A percentile compares a stretch with the other conserved stretches of the same genome.
Conservation (phyloP, 2,888 invertebrate genomes). For the Venustoraphidia nigricollis region DNA sequence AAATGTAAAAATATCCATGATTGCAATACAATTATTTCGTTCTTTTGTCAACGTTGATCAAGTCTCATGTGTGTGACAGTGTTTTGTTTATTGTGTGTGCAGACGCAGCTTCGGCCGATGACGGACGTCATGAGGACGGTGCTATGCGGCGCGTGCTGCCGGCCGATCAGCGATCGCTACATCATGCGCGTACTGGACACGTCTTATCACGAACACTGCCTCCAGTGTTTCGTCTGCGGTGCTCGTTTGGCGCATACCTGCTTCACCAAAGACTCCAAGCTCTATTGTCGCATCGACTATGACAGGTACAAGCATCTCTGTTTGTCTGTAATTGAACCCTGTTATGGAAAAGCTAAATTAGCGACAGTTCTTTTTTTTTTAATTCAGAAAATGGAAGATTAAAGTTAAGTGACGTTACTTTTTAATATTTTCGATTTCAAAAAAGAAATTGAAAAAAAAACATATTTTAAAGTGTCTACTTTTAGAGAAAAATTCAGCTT, state of each 20-base stretch:
- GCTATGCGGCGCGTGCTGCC: slow-evolving; percentile 51
- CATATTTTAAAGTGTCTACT: no score
- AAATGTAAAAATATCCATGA: no score
- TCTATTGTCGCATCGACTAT: slow-evolving; percentile 66
- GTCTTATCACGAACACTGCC: slow-evolving; percentile 62
- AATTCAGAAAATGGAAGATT: no score
- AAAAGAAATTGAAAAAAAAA: neutral
- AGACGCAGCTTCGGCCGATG: neutral
- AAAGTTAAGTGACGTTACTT: neutral
- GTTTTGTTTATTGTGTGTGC: no score
- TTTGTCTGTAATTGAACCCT: neutral
- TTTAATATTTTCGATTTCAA: slow-evolving; percentile 7
- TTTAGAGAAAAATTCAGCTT: no score
- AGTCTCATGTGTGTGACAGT: no score
- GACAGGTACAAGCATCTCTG: slow-evolving; percentile 42
- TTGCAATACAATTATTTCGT: no score
- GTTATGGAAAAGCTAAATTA: neutral
- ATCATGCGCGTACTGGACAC: slow-evolving; percentile 58
- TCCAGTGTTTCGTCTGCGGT: slow-evolving; percentile 59
- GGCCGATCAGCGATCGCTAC: slow-evolving; percentile 58
- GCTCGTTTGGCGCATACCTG: slow-evolving; percentile 56
- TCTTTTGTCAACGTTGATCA: no score
- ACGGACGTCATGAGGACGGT: slow-evolving; percentile 16
- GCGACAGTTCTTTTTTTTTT: no score
- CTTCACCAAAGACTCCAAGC: slow-evolving; percentile 55